A percentile compares a stretch with the other conserved stretches of the same genome.
These are phyloP conservation scores for Watersipora subatra DNA, from an alignment of 1,140 invertebrate genomes.

Conservation along the genomic window DNA sequence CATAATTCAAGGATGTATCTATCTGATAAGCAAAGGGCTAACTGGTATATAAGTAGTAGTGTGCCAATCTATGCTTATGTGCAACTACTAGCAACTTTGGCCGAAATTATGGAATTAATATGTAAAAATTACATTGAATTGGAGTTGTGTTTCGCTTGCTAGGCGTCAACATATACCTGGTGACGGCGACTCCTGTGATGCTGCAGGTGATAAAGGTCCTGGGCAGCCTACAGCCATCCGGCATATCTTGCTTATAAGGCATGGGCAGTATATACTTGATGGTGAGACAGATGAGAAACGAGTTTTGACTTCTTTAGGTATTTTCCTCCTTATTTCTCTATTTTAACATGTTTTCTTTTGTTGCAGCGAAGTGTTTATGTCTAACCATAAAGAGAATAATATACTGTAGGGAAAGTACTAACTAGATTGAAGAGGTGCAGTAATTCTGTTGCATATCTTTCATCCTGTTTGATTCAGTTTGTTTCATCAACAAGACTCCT, in stretches of 20 bases:
- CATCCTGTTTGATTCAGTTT: no score
- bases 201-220: slow-evolving; percentile 23
- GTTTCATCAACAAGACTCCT: no score
- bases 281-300: slow-evolving; percentile 61
- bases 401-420: neutral
- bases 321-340: slow-evolving; percentile 14
- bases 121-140: neutral
- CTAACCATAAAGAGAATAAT: neutral
- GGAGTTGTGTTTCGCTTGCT: slow-evolving; percentile 38
- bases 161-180: slow-evolving; percentile 49
- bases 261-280: slow-evolving; percentile 77
- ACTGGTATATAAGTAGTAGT: no score
- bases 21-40: no score
- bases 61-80: no score
- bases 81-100: no score
- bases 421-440: neutral
- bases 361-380: neutral
- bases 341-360: neutral
- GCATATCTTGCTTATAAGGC: slow-evolving; percentile 78
- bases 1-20: no score
- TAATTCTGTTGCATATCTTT: neutral
- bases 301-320: slow-evolving; percentile 63
- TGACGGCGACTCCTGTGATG: slow-evolving; percentile 29
- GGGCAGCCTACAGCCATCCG: slow-evolving; percentile 54
- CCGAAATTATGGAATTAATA: neutral